Base-by-base conservation (phyloP, 2,888 invertebrate species). In the Tenodera sinensis region DNA sequence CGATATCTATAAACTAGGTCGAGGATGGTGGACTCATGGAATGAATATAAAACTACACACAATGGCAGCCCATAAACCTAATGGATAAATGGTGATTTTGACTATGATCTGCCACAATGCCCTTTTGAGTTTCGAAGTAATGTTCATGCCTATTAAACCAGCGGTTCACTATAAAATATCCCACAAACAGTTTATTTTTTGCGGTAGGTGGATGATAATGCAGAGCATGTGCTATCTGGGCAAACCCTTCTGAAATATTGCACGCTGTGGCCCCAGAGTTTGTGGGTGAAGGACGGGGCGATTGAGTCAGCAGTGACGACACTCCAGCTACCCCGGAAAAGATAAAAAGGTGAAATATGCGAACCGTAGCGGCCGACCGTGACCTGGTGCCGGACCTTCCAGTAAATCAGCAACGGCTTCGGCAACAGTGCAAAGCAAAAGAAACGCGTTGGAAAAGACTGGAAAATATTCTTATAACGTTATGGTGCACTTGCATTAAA, bases 291-390 rank as follows among this genome's bases (percentile, higher is more conserved):
- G 54, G 54, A 71, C 54, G 54, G 54, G 54, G 54, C 54, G 54
- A 71, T 71, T 71, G 54, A 71, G 54, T 71, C 54, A 71, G 54
- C 54, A 71, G 54, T 71, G 82, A 27, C 88, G 83, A 81, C 83
- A 81, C 87, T 42, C 71, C 54, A 34, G 54, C 54, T 25, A 71
- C 54, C 89, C 89, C 87, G 89, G 89, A 89, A 90, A 87, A 90
- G 90, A 90, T 90, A 90, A 90, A 90, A 90, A 90, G 88, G 89
- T 90, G 87, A 90, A 90, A 90, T 90, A 90, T 89, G 89, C 87
- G 89, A 84, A 88, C 88, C 89, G 84, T 85, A 85, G 81, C 84
- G 88, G 83, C 88, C 88, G 85, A 83, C 89, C 85, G 83, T 88
- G 88, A 88, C 85, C 88, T 28, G 88, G 83, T 83, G 81, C 30